Conservation (phyloP, 2,888 invertebrate species). For the Sceliomorpha sp. region DNA sequence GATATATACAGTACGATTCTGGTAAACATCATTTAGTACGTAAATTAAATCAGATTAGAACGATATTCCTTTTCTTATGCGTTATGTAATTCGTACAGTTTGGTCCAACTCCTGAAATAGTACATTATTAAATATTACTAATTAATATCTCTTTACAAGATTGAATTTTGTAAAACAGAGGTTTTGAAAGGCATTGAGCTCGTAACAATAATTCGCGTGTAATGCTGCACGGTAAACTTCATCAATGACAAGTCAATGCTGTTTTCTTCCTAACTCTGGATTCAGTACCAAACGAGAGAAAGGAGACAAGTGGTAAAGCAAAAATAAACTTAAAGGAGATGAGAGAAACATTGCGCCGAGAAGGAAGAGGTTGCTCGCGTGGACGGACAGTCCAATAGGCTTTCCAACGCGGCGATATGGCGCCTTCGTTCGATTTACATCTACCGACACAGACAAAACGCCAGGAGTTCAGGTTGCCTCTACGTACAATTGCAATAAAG, state of each 20-base stretch:
- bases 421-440: slow-evolving; percentile 44
- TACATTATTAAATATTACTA: no score
- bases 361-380: slow-evolving; percentile 43
- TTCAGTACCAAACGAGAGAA: slow-evolving; percentile 1
- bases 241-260: slow-evolving; percentile 36
- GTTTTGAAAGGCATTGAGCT: no score
- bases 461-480: slow-evolving; percentile 24
- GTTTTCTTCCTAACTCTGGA: slow-evolving; percentile 28
- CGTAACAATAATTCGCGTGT: no score
- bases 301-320: slow-evolving; percentile 6
- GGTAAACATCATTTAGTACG: no score
- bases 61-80: no score
- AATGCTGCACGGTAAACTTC: slow-evolving; percentile 19
- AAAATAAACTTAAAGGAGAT: slow-evolving; percentile 31
- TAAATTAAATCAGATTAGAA: no score
- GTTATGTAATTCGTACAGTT: no score
- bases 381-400: slow-evolving; percentile 51
- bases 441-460: slow-evolving; percentile 30
- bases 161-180: no score
- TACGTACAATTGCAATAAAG: slow-evolving; percentile 22
- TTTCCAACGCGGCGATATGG: slow-evolving; percentile 36
- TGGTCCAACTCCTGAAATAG: no score
- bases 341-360: slow-evolving; percentile 27
- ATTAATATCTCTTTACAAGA: no score
- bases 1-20: no score